Base-by-base conservation (phyloP, 1,140 invertebrate genomes). In the Caenorhabditis elegans region DNA sequence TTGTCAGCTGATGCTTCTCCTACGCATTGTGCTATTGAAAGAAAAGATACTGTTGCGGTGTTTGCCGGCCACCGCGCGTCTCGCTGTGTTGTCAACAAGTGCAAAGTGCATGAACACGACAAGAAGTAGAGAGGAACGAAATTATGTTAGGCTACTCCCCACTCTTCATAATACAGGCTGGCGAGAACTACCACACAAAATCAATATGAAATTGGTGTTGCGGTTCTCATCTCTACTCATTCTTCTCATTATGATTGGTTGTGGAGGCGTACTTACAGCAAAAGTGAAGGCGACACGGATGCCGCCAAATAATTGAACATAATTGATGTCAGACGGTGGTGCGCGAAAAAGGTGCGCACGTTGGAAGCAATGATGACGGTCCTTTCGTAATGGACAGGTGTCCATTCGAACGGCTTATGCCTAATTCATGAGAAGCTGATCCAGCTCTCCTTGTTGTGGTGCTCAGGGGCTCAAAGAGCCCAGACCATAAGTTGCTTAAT, bases 401-500 rank as follows among this genome's bases (percentile, higher is more conserved):
- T 70, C 10, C 60, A 39, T 39, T 36, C 34, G 60, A 10, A 70
- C 5, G 34, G 60, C 60, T 70, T 39, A 70, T 70, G 31, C 60
- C 34, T 70, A 39, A 70, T 70, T 70, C 34, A 39, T n/a, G 60
- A 43, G 22, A 34, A 70, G 60, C 60, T 70, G 34, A 39, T 53
- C 49, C 39, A 15, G 39, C 3, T 43, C 53, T 60, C 34, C 34
- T 39, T 70, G 60, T 70, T 31, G 13, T 19, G 49, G n/a, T 53
- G 22, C 49, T 24, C 5, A 4, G 4, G n/a, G 22, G 49, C 11
- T 22, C 3, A n/a, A 26, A 13, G 19, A 22, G n/a, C 4, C 31
- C 26, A n/a, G 53, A 70, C 19, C 34, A 70, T 70, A 70, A 70
- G 60, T 70, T 70, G 60, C 60, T 70, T 70, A 70, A 70, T 70